A percentile compares a stretch with the other conserved stretches of the same genome.
Conservation (phyloP, 2,888 invertebrate species). For the Ferrisia virgata region DNA sequence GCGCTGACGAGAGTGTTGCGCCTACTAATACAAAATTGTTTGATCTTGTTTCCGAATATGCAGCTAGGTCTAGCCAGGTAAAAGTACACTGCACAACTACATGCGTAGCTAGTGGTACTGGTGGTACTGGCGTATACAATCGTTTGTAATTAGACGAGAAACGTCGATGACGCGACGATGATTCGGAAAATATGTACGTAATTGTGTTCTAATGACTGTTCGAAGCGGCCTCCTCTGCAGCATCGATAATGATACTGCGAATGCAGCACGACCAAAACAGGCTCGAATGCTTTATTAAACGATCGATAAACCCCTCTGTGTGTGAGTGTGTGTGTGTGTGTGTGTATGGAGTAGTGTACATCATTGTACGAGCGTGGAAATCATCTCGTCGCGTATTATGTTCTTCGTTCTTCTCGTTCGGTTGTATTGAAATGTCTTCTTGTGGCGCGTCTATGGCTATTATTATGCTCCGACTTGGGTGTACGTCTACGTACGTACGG, state of each 20-base stretch:
- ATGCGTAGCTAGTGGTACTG: too few relatives aligned
- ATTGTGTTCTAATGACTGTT: slow-evolving; percentile 39
- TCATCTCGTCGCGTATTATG: background rate
- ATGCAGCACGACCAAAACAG: background rate
- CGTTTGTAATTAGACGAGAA: slow-evolving; percentile 22
- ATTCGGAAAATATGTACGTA: slow-evolving; percentile 38
- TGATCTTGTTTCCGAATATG: background rate
- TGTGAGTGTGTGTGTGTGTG: too few relatives aligned
- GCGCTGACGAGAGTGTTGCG: background rate
- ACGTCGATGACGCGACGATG: slow-evolving; percentile 36
- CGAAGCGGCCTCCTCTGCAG: background rate
- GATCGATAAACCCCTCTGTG: slow-evolving; percentile 11
- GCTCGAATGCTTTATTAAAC: background rate
- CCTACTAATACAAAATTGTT: background rate
- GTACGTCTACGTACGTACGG: background rate
- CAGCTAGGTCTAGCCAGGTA: too few relatives aligned
- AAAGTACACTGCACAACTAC: background rate
- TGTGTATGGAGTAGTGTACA: too few relatives aligned
- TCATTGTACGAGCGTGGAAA: background rate
- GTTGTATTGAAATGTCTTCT: background rate
- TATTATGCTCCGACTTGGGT: background rate
- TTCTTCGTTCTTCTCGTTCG: too few relatives aligned
- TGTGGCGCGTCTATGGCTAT: background rate
- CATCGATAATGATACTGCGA: background rate
- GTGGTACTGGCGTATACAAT: too few relatives aligned